Evolutionary conservation across 2,888 invertebrate species (phyloP), one percentile per base, ranked within the genome.

Genomic region (Eudemis profundana): DNA sequence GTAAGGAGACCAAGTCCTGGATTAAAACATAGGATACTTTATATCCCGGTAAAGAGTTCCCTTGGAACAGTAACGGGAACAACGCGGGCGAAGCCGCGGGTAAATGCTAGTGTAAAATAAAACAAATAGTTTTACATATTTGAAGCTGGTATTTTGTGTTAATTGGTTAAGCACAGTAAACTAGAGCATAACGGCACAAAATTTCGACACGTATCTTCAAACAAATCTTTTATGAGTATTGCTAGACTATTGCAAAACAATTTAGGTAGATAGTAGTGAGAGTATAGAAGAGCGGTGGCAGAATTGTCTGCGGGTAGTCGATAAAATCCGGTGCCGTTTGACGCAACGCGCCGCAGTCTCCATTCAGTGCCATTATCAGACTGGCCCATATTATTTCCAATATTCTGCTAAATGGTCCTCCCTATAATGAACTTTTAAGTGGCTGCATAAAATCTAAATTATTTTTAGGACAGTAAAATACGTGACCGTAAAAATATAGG

Each of bases 281-380:
- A 40, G 49, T 21, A 67, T 61, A 63, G 72, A 67, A 64, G 59
- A 64, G 72, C 70, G 73, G 71, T 64, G 66, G 73, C 70, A 76
- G 80, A 78, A 82, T 82, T 78, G 81, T 83, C 77, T 76, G 82
- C 78, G 81, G 83, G 81, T 84, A 84, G 83, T 83, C 83, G 76
- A 84, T 83, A 82, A 79, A 85, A 83, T 81, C 82, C 80, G 82
- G 78, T 81, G 70, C 73, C 62, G 71, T 74, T 76, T 83, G 84
- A 83, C 84, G 79, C 78, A 81, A 78, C 79, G 78, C 80, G 81
- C 81, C 72, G 81, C 75, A 69, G 71, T 68, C 74, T 77, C 79
- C 80, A 81, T 81, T 81, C 44, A 53, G 38, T n/a, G 33, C 27
- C 57, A 57, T 46, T 59, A 53, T 59, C 46, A 40, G 38, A 53